Conservation (phyloP, 2,888 invertebrate species). For the Anthoptus insignis region DNA sequence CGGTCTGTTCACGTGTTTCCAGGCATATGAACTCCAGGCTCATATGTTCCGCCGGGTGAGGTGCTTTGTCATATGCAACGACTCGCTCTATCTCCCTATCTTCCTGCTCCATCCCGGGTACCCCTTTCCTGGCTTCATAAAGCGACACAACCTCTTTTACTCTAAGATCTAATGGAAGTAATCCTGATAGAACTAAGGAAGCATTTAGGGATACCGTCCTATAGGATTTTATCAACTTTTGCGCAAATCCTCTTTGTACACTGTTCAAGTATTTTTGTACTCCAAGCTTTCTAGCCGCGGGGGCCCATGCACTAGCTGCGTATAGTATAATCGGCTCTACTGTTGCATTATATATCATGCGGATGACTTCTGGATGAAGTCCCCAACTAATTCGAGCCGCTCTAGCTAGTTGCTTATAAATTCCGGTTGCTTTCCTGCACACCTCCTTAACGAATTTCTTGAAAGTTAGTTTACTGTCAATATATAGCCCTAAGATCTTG, state of each 20-base stretch:
- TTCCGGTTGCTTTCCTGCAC: background rate
- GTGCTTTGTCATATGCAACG: no score
- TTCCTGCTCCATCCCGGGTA: no score
- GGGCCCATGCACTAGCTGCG: background rate
- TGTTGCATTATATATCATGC: background rate
- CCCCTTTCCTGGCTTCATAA: background rate
- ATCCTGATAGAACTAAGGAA: background rate
- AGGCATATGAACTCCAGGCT: background rate
- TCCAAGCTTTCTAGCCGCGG: background rate
- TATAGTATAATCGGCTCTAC: background rate
- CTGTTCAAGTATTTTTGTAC: background rate
- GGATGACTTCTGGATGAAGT: background rate
- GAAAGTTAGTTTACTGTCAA: background rate
- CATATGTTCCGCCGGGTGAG: background rate
- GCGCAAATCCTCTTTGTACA: background rate
- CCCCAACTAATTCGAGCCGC: background rate
- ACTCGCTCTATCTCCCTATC: no score
- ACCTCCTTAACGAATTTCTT: background rate
- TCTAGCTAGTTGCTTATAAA: background rate
- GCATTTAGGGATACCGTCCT: background rate
- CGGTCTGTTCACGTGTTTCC: background rate
- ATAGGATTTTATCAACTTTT: background rate
- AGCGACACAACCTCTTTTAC: background rate
- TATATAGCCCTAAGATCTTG: background rate
- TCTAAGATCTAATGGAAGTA: background rate